A percentile compares a stretch with the other conserved stretches of the same genome.
phyloP scores from a whole-genome alignment of 1,140 invertebrate genomes.

The Drosophila parvula region DNA sequence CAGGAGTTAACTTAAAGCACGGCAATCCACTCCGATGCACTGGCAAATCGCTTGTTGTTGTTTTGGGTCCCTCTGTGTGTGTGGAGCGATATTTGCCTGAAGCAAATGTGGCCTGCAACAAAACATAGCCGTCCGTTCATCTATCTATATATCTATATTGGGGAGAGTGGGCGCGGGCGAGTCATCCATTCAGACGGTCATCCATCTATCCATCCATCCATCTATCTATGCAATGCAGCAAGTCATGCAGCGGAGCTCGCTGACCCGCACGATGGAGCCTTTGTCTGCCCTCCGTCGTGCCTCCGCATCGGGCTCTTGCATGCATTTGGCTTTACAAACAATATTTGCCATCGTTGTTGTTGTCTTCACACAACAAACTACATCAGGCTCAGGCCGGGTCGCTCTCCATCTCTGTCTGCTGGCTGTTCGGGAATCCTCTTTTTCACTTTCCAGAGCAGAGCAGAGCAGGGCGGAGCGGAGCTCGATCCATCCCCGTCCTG shows the following conservation, averaged over 20 bases:
- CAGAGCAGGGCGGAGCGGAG: not conserved
- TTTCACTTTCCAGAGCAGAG: constrained; percentile 62
- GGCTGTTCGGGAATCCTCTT: constrained; percentile 73
- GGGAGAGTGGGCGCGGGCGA: constrained; percentile 24
- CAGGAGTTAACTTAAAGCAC: constrained; percentile 47
- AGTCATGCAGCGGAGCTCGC: constrained; percentile 79
- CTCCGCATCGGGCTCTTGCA: constrained; percentile 60
- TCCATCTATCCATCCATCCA: constrained; percentile 67
- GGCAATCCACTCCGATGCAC: constrained; percentile 48
- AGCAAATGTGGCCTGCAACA: constrained; percentile 70
- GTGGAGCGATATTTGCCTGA: constrained; percentile 56
- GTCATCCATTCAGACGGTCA: constrained; percentile 57
- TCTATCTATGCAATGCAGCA: constrained; percentile 80
- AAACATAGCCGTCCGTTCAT: constrained; percentile 57
- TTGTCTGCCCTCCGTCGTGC: constrained; percentile 51
- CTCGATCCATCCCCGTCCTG: constrained; percentile 16
- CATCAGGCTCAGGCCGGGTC: constrained; percentile 62
- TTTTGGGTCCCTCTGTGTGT: constrained; percentile 33
- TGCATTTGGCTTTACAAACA: constrained; percentile 81
- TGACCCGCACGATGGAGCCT: constrained; percentile 79
- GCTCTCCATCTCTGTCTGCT: constrained; percentile 52
- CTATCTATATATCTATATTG: constrained; percentile 47
- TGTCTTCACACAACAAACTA: constrained; percentile 78
- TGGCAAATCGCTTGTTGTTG: constrained; percentile 56
- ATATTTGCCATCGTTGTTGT: constrained; percentile 67